A percentile compares a stretch with the other conserved stretches of the same genome.
Evolutionary conservation across 2,888 invertebrate species (phyloP).

Genomic region (Apamea sordens): DNA sequence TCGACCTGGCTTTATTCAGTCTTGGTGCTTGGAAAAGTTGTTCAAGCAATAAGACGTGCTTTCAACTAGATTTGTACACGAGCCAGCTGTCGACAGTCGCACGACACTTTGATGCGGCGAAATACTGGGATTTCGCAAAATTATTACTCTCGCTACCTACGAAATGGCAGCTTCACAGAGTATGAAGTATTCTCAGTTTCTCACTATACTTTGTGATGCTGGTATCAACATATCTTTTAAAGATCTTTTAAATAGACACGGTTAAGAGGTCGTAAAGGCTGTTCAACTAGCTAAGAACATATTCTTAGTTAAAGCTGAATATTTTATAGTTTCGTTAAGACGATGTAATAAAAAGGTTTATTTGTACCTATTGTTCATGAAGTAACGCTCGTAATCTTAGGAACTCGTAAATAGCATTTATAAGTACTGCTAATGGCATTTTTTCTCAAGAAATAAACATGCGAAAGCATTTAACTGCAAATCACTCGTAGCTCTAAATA

Average conservation of each 20-base stretch:
- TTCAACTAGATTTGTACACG: constrained; percentile 21
- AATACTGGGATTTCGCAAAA: constrained; percentile 9
- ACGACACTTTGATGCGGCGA: constrained; percentile 15
- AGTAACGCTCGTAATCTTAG: constrained; percentile 26
- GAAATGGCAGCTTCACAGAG: constrained; percentile 1
- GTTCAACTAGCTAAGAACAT: background rate
- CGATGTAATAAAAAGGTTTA: constrained; percentile 33
- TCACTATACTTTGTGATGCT: constrained; percentile 7
- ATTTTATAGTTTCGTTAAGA: constrained; percentile 29
- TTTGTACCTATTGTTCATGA: constrained; percentile 42
- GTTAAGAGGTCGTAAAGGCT: constrained; percentile 16
- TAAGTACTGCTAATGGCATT: constrained; percentile 44
- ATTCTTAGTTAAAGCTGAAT: constrained; percentile 3
- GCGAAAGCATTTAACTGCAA: constrained; percentile 55
- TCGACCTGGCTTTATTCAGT: constrained; percentile 19
- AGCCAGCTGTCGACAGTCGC: constrained; percentile 14
- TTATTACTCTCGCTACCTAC: constrained; percentile 4
- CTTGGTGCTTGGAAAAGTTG: background rate
- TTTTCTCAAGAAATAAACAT: constrained; percentile 54
- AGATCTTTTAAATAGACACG: constrained; percentile 30
- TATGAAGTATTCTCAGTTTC: constrained; percentile 6
- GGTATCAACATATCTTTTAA: constrained; percentile 4
- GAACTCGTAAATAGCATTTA: constrained; percentile 46
- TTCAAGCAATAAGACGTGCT: constrained; percentile 16
- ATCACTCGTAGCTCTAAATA: constrained; percentile 59